These are phyloP conservation scores for Paracentrotus lividus DNA, from an alignment of 53 echinoderm and acorn worm species.

Conservation along the genomic window DNA sequence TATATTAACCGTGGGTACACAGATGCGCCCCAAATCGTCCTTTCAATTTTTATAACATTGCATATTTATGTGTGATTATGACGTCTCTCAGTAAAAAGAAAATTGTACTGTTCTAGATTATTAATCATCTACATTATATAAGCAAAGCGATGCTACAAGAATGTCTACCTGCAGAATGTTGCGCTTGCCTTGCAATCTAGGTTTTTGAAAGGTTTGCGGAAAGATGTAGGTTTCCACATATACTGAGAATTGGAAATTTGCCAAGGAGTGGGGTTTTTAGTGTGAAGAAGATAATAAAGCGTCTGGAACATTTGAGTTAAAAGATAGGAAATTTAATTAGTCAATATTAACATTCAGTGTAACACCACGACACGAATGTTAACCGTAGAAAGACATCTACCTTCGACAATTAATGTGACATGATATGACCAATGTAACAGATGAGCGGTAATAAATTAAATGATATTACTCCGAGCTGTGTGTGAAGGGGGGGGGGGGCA, in stretches of 20 bases:
- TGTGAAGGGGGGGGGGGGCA: background rate
- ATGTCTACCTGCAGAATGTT: no score
- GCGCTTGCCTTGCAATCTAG: no score
- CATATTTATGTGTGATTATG: no score
- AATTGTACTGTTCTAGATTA: no score
- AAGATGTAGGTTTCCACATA: background rate
- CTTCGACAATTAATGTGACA: background rate
- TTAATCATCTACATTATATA: no score
- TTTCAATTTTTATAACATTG: no score
- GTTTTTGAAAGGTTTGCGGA: background rate
- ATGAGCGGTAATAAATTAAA: background rate
- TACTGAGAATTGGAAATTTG: background rate
- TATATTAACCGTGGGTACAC: no score
- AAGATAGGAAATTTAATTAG: constrained; percentile 17
- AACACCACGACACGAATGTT: background rate
- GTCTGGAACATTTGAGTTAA: constrained; percentile 16
- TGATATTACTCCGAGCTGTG: background rate
- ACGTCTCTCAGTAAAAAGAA: no score
- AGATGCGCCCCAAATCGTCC: no score
- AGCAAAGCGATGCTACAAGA: no score
- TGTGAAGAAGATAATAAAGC: background rate
- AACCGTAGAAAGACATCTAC: background rate
- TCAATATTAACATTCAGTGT: background rate
- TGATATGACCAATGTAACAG: background rate
- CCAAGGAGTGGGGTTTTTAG: background rate